Evolutionary conservation across 2,888 invertebrate genomes (phyloP).

Genomic region (Papilio elwesi): DNA sequence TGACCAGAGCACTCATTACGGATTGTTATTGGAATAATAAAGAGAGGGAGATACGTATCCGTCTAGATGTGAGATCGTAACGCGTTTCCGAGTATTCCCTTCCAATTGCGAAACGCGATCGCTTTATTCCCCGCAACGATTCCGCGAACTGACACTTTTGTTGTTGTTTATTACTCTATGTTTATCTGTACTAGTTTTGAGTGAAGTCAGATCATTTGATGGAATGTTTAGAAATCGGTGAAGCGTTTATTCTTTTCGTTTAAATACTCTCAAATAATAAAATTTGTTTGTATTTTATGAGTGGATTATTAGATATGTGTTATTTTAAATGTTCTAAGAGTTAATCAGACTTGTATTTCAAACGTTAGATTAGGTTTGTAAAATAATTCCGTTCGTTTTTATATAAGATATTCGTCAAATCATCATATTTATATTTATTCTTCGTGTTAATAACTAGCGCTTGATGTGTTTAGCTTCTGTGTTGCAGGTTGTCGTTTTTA

Average conservation of each 20-base stretch:
- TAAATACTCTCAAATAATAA: conserved; percentile 47
- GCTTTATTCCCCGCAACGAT: conserved; percentile 72
- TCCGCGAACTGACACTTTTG: conserved; percentile 80
- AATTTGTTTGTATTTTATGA: conserved; percentile 44
- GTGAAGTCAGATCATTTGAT: conserved; percentile 47
- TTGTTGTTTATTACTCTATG: conserved; percentile 78
- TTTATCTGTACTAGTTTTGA: conserved; percentile 67
- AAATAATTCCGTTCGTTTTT: background rate
- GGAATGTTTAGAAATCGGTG: conserved; percentile 51
- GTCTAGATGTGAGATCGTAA: conserved; percentile 74
- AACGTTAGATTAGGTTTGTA: conserved; percentile 2
- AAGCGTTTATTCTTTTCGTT: conserved; percentile 56
- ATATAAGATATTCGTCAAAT: background rate
- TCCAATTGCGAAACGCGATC: conserved; percentile 76
- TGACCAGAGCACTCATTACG: conserved; percentile 83
- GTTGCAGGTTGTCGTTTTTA: no score
- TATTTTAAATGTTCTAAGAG: conserved; percentile 25
- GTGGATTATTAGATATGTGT: conserved; percentile 38
- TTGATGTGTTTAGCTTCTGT: background rate
- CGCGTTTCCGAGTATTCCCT: conserved; percentile 71
- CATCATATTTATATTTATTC: background rate
- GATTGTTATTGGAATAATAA: conserved; percentile 85
- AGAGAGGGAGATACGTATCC: conserved; percentile 79
- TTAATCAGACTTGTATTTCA: conserved; percentile 25
- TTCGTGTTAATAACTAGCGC: background rate